A percentile compares a stretch with the other conserved stretches of the same genome.
Evolutionary conservation across 2,113 vertebrate genomes (phyloP).

Genomic region (Pheucticus melanocephalus): DNA sequence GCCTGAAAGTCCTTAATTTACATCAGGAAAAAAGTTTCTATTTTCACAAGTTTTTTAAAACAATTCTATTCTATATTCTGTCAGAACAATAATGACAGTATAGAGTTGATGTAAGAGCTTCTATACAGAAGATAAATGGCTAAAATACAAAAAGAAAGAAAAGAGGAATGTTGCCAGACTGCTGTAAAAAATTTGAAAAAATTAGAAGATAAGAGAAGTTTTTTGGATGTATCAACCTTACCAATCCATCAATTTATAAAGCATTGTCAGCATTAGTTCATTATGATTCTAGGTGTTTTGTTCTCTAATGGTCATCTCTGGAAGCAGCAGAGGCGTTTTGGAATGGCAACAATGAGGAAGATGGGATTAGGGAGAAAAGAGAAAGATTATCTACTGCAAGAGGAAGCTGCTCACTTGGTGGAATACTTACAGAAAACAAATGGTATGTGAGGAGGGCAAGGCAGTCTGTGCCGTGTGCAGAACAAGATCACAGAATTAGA

Average conservation of each 20-base stretch:
- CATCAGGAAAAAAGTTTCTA: neutral
- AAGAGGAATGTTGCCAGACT: neutral
- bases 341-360: constrained; percentile 7
- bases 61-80: neutral
- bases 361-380: constrained; percentile 1
- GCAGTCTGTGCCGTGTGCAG: too few relatives aligned
- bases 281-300: neutral
- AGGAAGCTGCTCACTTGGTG: neutral
- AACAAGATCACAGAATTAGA: too few relatives aligned
- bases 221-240: neutral
- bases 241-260: neutral
- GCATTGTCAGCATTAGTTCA: neutral
- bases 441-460: neutral
- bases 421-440: neutral
- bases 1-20: neutral
- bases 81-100: neutral
- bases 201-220: neutral
- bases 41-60: neutral
- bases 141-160: neutral
- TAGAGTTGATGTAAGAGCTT: neutral
- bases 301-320: neutral
- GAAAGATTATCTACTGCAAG: neutral
- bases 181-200: neutral
- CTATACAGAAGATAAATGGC: neutral
- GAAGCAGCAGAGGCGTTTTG: constrained; percentile 43